Conservation (phyloP, 2,797 vertebrate genomes). For the Helarctos malayanus region DNA sequence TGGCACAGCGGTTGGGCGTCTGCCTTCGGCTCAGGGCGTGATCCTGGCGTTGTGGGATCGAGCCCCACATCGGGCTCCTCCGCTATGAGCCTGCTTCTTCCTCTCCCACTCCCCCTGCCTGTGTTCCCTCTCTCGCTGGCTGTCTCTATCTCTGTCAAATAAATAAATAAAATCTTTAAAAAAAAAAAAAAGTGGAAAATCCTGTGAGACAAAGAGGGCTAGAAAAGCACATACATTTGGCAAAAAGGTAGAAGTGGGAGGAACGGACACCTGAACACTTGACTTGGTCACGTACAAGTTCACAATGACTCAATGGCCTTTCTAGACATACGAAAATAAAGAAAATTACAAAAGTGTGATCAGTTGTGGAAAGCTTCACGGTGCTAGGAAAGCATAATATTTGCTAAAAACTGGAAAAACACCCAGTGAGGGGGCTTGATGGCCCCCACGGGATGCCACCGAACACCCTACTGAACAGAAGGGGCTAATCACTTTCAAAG, state of each 20-base stretch:
- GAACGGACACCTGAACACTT: not conserved
- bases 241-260: not conserved
- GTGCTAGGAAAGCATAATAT: not conserved
- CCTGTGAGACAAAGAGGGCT: not conserved
- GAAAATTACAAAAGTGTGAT: not conserved
- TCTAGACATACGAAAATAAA: not conserved
- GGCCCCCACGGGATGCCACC: not conserved
- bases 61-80: too few relatives aligned
- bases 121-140: too few relatives aligned
- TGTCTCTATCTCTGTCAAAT: too few relatives aligned
- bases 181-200: not conserved
- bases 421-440: not conserved
- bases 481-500: not conserved
- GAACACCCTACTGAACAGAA: not conserved
- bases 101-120: too few relatives aligned
- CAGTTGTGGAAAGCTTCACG: not conserved
- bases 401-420: not conserved
- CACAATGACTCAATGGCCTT: not conserved
- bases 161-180: too few relatives aligned
- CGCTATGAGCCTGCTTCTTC: too few relatives aligned
- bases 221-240: not conserved
- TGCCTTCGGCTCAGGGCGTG: too few relatives aligned
- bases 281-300: not conserved
- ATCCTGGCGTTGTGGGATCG: too few relatives aligned
- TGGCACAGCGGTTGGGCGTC: too few relatives aligned